Base-by-base conservation (phyloP, 2,888 invertebrate species). In the Drosophila stalkeri region DNA sequence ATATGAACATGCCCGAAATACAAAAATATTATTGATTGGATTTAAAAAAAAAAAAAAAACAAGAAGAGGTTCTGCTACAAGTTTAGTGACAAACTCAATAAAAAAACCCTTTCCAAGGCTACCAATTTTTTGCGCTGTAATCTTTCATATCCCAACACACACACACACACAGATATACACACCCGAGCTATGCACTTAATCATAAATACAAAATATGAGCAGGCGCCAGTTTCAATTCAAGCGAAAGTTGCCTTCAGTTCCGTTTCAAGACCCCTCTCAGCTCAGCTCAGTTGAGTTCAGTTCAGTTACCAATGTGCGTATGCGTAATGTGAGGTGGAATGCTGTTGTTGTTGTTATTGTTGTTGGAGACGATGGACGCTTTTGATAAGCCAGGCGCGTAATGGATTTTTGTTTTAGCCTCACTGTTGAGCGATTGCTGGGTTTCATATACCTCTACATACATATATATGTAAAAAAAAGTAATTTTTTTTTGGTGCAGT, bases 321-420 rank as follows among this genome's bases (percentile, higher is more conserved):
- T 86, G 87, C 80, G 89, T 86, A 87, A 87, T 86, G 68, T 81
- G 72, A 61, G 64, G 27, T 67, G 52, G 33, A 55, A 56, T 60
- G 16, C 5, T 14, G 33, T 9, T 41, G 39, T 39, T n/a, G 43
- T 39, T 39, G 62, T 27, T 39, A 56, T 27, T 47, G 55, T 11
- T 64, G 65, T 39, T 80, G 67, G 67, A 65, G 80, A 80, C 76
- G 83, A 84, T 84, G 73, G 70, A 77, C 82, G 74, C 62, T 57
- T 35, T 57, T 60, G 89, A 86, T 86, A 89, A 81, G 65, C 47
- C 61, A 68, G 66, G 69, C 72, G 85, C 87, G 86, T 85, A 86
- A 85, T 85, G 89, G 76, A 83, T 83, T 80, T 82, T 71, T 65
- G 65, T 70, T 65, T 69, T 74, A 61, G 49, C 52, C 51, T 23